Percentiles rank a stretch among this genome's conserved stretches.
phyloP scores from a whole-genome alignment of 1,140 invertebrate genomes.

The Platyura marginata region DNA sequence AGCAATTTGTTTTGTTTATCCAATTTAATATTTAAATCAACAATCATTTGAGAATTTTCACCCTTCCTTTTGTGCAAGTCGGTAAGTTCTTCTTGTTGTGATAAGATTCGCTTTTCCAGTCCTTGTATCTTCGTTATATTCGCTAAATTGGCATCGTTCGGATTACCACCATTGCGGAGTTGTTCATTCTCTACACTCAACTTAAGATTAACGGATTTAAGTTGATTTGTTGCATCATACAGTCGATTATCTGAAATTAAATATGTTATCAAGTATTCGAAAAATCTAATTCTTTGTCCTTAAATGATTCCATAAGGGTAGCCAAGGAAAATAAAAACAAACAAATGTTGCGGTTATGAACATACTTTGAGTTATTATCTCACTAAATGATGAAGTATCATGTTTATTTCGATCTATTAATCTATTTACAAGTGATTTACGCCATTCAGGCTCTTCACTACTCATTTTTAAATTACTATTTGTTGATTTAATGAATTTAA shows the following conservation, averaged over 20 bases:
- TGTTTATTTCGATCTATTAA: slow-evolving; percentile 34
- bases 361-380: slow-evolving; percentile 39
- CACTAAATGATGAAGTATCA: slow-evolving; percentile 36
- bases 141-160: slow-evolving; percentile 12
- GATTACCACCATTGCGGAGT: slow-evolving; percentile 28
- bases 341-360: neutral
- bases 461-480: no score
- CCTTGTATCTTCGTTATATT: slow-evolving; percentile 33
- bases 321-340: neutral
- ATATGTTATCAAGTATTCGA: neutral
- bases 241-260: slow-evolving; percentile 61
- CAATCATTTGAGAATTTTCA: slow-evolving; percentile 84
- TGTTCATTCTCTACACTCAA: slow-evolving; percentile 69
- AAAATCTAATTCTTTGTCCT: neutral
- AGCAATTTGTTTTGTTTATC: slow-evolving; percentile 71
- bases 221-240: slow-evolving; percentile 59
- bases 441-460: slow-evolving; percentile 26
- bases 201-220: slow-evolving; percentile 67
- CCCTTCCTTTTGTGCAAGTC: slow-evolving; percentile 73
- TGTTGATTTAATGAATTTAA: no score
- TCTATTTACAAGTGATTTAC: slow-evolving; percentile 32
- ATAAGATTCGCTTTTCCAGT: slow-evolving; percentile 68
- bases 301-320: neutral
- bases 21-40: slow-evolving; percentile 70
- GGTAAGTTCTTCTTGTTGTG: slow-evolving; percentile 81